phyloP scores from a whole-genome alignment of 2,797 vertebrate genomes.

The Anomalospiza imberbis region DNA sequence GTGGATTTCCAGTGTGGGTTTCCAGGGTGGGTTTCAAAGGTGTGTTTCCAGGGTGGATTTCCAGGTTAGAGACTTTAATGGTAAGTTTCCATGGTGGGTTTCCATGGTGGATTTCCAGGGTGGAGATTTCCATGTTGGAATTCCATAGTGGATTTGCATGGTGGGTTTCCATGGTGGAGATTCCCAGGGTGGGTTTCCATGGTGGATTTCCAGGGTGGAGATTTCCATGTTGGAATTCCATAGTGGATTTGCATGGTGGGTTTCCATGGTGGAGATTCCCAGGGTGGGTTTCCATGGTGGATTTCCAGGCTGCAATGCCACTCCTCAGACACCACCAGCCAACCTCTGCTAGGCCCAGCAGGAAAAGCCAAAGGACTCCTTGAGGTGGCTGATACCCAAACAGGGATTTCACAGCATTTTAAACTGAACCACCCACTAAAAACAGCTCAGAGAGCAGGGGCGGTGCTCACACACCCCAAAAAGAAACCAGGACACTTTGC shows the following conservation, averaged over 20 bases:
- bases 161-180: too few species aligned
- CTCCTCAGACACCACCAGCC: not conserved
- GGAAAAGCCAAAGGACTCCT: not conserved
- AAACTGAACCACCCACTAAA: not conserved
- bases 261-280: not conserved
- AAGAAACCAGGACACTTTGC: not conserved
- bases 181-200: not conserved
- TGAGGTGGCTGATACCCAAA: not conserved
- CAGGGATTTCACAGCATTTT: not conserved
- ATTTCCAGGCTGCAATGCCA: not conserved
- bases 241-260: not conserved
- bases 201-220: not conserved
- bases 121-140: not conserved
- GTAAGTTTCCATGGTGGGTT: not conserved
- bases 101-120: accelerated
- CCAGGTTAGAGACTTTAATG: accelerated
- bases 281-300: accelerated
- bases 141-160: too few species aligned
- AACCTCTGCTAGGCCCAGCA: not conserved
- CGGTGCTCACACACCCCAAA: not conserved
- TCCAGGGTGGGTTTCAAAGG: not conserved
- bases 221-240: not conserved
- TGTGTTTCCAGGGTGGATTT: not conserved
- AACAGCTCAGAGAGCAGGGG: not conserved
- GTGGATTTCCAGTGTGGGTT: not conserved